Evolutionary conservation across 1,140 invertebrate genomes (phyloP).

Genomic region (Muscidifurax raptorellus): DNA sequence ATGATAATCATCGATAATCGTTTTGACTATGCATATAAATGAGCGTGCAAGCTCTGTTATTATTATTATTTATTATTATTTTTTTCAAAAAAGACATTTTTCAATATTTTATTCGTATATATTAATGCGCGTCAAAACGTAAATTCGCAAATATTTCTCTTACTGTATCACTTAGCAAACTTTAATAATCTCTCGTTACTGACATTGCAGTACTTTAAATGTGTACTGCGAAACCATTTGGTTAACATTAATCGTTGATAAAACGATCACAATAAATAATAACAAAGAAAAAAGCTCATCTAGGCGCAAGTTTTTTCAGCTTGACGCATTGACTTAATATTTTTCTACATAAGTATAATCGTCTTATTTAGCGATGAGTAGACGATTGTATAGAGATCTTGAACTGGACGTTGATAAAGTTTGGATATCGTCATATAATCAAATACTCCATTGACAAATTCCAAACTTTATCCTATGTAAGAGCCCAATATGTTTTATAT

Average conservation of each 20-base stretch:
- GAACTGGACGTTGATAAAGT: neutral
- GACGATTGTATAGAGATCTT: constrained; percentile 1
- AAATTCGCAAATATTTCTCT: constrained; percentile 17
- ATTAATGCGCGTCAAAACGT: constrained; percentile 19
- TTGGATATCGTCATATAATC: neutral
- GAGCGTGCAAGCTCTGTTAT: constrained; percentile 64
- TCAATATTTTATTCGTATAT: constrained; percentile 32
- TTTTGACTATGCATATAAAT: constrained; percentile 69
- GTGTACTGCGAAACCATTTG: constrained; percentile 22
- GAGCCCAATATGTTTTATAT: neutral
- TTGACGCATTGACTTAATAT: constrained; percentile 23
- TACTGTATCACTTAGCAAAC: constrained; percentile 20
- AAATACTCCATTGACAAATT: neutral
- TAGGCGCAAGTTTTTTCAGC: neutral
- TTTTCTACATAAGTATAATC: neutral
- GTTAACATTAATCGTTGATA: constrained; percentile 17
- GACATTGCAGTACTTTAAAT: constrained; percentile 26
- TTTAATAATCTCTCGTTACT: constrained; percentile 25
- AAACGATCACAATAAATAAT: constrained; percentile 19
- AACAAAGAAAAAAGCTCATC: constrained; percentile 19
- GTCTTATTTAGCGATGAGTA: neutral
- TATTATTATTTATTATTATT: constrained; percentile 53
- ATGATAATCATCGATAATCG: constrained; percentile 65
- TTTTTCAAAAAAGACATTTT: constrained; percentile 36
- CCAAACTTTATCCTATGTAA: neutral